Conservation (phyloP, 2,113 vertebrate genomes). For the Gobius niger region DNA sequence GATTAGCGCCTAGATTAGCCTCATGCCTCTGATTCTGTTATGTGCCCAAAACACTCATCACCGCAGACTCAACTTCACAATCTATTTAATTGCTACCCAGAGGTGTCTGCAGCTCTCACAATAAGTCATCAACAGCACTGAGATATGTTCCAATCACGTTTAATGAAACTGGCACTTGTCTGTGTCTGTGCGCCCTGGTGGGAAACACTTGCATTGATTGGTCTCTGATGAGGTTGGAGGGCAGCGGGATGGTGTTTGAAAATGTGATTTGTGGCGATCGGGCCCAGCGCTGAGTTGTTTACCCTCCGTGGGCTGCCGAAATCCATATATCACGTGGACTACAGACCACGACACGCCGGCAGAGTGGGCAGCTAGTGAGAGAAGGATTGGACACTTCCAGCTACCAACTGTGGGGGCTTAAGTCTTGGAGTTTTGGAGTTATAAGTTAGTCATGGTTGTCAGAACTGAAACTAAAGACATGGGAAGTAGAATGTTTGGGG, state of each 20-base stretch:
- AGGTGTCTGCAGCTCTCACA: constrained; percentile 44
- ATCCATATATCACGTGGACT: constrained; percentile 62
- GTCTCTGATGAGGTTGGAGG: constrained; percentile 56
- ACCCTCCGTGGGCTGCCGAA: constrained; percentile 53
- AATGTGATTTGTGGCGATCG: constrained; percentile 52
- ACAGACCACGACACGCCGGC: constrained; percentile 51
- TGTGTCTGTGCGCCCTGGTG: constrained; percentile 35
- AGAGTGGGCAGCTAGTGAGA: constrained; percentile 42
- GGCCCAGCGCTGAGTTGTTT: constrained; percentile 55
- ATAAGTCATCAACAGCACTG: constrained; percentile 53
- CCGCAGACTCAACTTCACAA: constrained; percentile 46
- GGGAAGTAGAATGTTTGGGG: too few species aligned
- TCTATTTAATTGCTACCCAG: constrained; percentile 57
- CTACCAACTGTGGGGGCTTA: constrained; percentile 43
- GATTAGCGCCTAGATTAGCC: constrained; percentile 11
- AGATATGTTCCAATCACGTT: constrained; percentile 53
- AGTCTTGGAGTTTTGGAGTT: constrained; percentile 37
- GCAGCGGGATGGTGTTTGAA: constrained; percentile 42
- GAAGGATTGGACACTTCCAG: constrained; percentile 42
- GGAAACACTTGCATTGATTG: constrained; percentile 55
- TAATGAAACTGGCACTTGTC: constrained; percentile 56
- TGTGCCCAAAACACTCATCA: constrained; percentile 31
- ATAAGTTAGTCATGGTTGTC: constrained; percentile 14
- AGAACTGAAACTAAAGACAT: too few species aligned
- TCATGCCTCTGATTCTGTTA: constrained; percentile 28